Evolutionary conservation across 2,888 invertebrate genomes (phyloP).

Genomic region (Teinopalpus imperialis): DNA sequence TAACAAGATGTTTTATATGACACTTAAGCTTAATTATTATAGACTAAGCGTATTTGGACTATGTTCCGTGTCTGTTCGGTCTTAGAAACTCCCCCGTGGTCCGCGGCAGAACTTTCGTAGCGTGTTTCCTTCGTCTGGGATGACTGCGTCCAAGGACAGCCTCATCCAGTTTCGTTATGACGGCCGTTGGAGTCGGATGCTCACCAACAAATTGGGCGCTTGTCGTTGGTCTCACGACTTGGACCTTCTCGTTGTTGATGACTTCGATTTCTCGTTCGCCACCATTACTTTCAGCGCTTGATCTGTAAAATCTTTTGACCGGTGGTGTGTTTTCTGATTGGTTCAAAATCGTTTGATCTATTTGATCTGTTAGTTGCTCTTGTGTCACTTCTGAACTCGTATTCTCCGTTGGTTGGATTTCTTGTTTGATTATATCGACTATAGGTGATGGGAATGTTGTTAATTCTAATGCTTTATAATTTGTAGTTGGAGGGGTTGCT

Average conservation of each 20-base stretch:
- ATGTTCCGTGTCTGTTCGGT: conserved; percentile 49
- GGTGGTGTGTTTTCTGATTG: conserved; percentile 47
- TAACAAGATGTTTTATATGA: conserved; percentile 60
- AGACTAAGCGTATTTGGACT: conserved; percentile 60
- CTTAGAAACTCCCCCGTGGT: conserved; percentile 36
- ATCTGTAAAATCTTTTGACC: conserved; percentile 63
- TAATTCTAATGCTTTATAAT: conserved; percentile 33
- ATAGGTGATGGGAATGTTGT: conserved; percentile 36
- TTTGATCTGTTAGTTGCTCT: conserved; percentile 56
- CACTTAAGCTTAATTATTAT: conserved; percentile 68
- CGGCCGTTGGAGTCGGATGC: conserved; percentile 51
- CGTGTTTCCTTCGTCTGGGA: conserved; percentile 47
- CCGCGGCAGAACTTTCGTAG: conserved; percentile 35
- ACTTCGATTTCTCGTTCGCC: conserved; percentile 53
- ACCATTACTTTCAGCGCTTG: conserved; percentile 57
- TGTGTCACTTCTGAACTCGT: conserved; percentile 42
- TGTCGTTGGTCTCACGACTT: conserved; percentile 63
- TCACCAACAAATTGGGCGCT: conserved; percentile 54
- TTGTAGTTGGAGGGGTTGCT: conserved; percentile 33
- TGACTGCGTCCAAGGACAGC: conserved; percentile 56
- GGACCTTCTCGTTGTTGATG: conserved; percentile 65
- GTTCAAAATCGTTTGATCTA: conserved; percentile 44
- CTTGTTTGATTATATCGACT: conserved; percentile 56
- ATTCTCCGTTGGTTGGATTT: conserved; percentile 50
- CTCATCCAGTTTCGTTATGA: conserved; percentile 64